These are phyloP conservation scores for Galaxea fascicularis DNA, from an alignment of 92 coral and sea anemone genomes.

Conservation along the genomic window DNA sequence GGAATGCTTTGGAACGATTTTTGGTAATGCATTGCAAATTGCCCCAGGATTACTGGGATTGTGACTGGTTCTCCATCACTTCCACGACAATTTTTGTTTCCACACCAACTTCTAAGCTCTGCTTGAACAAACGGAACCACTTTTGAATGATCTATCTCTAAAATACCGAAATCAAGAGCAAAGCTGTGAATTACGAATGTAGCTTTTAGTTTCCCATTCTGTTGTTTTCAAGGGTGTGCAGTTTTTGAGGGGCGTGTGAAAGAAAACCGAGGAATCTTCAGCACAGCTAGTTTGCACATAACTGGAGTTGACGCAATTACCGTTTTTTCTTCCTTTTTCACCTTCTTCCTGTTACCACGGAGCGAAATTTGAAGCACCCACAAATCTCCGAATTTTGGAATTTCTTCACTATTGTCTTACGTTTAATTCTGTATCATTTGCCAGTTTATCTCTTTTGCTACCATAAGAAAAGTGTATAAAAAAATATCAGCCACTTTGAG, in stretches of 20 bases:
- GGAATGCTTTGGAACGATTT: neutral
- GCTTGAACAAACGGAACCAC: neutral
- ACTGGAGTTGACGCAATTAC: neutral
- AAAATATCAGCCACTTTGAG: slow-evolving; percentile 1
- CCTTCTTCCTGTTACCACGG: neutral
- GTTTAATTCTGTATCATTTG: neutral
- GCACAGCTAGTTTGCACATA: neutral
- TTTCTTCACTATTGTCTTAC: neutral
- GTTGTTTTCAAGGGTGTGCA: neutral
- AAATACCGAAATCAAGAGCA: neutral
- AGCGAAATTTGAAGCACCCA: slow-evolving; percentile 1
- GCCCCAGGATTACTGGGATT: neutral
- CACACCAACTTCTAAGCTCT: neutral
- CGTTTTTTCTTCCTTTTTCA: neutral
- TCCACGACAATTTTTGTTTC: neutral
- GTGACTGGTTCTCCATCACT: neutral
- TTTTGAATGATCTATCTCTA: neutral
- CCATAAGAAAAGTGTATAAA: neutral
- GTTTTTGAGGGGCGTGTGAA: slow-evolving; percentile 46
- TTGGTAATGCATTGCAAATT: neutral
- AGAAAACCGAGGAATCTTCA: neutral
- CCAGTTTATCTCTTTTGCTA: neutral
- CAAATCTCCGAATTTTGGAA: neutral
- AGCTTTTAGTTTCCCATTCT: neutral
- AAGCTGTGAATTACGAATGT: neutral